Evolutionary conservation across 2,113 vertebrate species (phyloP).

Genomic region (Tretioscincus oriximinensis): DNA sequence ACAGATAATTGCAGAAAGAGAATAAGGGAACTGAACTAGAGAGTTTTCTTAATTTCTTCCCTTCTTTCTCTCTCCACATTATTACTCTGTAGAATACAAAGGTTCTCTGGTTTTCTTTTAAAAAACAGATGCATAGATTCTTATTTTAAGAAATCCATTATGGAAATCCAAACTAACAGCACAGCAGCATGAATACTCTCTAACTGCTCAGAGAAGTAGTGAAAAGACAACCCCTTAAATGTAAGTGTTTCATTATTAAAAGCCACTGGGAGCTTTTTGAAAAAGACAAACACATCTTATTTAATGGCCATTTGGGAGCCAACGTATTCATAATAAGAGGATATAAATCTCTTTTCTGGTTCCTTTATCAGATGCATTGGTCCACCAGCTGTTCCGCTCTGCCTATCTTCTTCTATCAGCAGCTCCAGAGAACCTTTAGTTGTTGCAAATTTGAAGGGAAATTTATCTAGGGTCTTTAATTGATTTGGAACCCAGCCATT

Average conservation of each 20-base stretch:
- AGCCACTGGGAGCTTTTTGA: conserved; percentile 43
- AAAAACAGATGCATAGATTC: background rate
- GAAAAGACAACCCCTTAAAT: conserved; percentile 51
- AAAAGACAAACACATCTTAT: conserved; percentile 56
- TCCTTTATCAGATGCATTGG: conserved; percentile 55
- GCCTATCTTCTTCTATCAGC: conserved; percentile 45
- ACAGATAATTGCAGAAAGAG: no score
- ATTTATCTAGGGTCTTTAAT: conserved; percentile 61
- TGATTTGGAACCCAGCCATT: conserved; percentile 66
- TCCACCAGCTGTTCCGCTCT: conserved; percentile 24
- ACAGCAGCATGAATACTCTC: conserved; percentile 29
- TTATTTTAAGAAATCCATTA: background rate
- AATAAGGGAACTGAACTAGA: background rate
- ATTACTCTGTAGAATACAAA: no score
- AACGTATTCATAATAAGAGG: conserved; percentile 57
- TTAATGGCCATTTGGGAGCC: conserved; percentile 51
- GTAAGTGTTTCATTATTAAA: conserved; percentile 58
- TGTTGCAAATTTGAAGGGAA: conserved; percentile 57
- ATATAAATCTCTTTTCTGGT: conserved; percentile 51
- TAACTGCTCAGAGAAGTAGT: conserved; percentile 24
- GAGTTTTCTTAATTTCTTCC: no score
- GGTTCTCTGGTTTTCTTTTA: background rate
- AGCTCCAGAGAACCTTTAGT: conserved; percentile 51
- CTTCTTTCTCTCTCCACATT: no score
- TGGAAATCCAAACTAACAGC: background rate